Percentiles rank a stretch among this genome's conserved stretches.
Evolutionary conservation across 2,888 invertebrate genomes (phyloP).

Genomic region (Scaptomyza parva): DNA sequence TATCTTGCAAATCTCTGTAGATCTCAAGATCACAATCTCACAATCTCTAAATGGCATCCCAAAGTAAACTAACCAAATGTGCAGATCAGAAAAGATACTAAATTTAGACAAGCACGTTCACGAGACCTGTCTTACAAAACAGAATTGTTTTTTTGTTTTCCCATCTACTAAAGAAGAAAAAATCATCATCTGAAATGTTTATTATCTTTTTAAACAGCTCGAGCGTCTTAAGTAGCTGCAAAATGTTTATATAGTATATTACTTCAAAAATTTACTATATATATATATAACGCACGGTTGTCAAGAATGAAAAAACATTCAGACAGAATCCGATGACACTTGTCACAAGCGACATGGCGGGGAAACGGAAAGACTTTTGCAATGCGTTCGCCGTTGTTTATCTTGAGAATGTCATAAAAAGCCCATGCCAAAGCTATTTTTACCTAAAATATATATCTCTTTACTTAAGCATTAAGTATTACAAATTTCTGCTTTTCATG

Average conservation of each 20-base stretch:
- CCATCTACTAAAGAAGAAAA: slow-evolving; percentile 41
- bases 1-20: slow-evolving; percentile 57
- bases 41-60: slow-evolving; percentile 59
- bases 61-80: slow-evolving; percentile 56
- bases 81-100: slow-evolving; percentile 47
- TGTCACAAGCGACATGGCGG: slow-evolving; percentile 35
- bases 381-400: slow-evolving; percentile 58
- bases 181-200: slow-evolving; percentile 40
- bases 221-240: slow-evolving; percentile 42
- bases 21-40: slow-evolving; percentile 54
- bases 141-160: not conserved
- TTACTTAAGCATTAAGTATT: slow-evolving; percentile 28
- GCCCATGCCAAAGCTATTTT: slow-evolving; percentile 35
- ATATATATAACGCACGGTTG: slow-evolving; percentile 17
- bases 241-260: slow-evolving; percentile 49
- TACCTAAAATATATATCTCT: slow-evolving; percentile 29
- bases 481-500: slow-evolving; percentile 19
- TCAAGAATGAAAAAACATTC: slow-evolving; percentile 29
- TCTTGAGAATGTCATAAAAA: slow-evolving; percentile 44
- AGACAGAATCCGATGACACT: slow-evolving; percentile 40
- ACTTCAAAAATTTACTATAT: slow-evolving; percentile 47
- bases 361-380: slow-evolving; percentile 45
- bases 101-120: slow-evolving; percentile 73
- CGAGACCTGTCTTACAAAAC: slow-evolving; percentile 52
- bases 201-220: slow-evolving; percentile 55